These are phyloP conservation scores for Nannobrachium achirus DNA, from an alignment of 2,113 vertebrate species.

Conservation along the genomic window DNA sequence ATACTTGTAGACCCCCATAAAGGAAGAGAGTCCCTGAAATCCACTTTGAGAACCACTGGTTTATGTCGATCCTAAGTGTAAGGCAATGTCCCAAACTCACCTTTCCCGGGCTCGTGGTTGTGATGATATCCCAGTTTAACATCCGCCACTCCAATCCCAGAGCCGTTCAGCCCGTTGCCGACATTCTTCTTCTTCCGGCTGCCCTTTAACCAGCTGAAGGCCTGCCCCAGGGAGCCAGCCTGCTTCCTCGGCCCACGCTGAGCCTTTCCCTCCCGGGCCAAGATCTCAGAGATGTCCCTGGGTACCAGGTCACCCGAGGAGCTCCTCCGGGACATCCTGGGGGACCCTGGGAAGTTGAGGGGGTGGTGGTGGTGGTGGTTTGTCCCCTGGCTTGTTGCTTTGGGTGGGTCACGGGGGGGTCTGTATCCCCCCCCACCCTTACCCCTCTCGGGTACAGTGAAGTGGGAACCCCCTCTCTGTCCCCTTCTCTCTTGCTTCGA, in stretches of 20 bases:
- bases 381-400: not conserved
- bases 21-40: too few relatives aligned
- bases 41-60: too few relatives aligned
- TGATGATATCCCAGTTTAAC: conserved; percentile 51
- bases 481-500: conserved; percentile 30
- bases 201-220: conserved; percentile 88
- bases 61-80: too few relatives aligned
- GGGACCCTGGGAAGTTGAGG: conserved; percentile 41
- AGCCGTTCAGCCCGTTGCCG: conserved; percentile 62
- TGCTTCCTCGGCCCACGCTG: conserved; percentile 76
- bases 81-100: conserved; percentile 53
- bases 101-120: conserved; percentile 62
- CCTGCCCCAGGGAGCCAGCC: conserved; percentile 83
- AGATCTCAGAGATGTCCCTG: conserved; percentile 81
- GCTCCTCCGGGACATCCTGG: conserved; percentile 78
- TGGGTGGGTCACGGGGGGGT: conserved; percentile 1
- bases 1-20: too few relatives aligned
- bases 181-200: conserved; percentile 78
- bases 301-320: conserved; percentile 81
- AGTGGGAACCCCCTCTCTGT: conserved; percentile 38
- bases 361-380: not conserved
- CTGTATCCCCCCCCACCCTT: conserved; percentile 15
- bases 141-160: conserved; percentile 44
- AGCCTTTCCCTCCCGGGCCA: conserved; percentile 74
- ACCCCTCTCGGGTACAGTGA: not conserved